Base-by-base conservation (phyloP, 2,797 vertebrate genomes). In the Phrynocephalus forsythii region DNA sequence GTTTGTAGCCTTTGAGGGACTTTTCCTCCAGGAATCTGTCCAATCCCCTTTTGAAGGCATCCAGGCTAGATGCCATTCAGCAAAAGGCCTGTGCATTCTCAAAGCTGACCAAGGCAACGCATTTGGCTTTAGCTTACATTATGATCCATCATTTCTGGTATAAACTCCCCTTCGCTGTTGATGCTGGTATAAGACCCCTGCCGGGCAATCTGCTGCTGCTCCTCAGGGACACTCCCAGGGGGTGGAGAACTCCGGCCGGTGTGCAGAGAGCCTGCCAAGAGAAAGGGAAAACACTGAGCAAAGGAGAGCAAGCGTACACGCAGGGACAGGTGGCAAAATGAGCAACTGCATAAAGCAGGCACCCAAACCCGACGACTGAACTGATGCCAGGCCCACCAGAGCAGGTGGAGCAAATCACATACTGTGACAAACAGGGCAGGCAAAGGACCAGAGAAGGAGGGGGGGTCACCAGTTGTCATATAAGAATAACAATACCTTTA, bases 121-220 rank as follows among this genome's bases (percentile, higher is more conserved):
- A 44, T 44, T 44, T 44, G 38, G 84, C 38, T 48, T 18, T 5
- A 24, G 3, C 97, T 98, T 95, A 98, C 98, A 0, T 96, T 98
- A 90, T 97, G 97, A 89, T 98, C 97, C 79, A 97, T 96, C 89
- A 93, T 97, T 95, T 99, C 98, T 0, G 98, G 98, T 94, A 99
- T 99, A 95, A 98, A 99, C 94, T 98, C 98, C 8, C 98, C 98
- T 92, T 99, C 98, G 0, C 98, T 98, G 96, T 98, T 97, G 94
- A 99, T 98, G 96, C 98, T 98, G 94, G 98, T 98, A 90, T 98
- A 98, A 83, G 98, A 99, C n/a, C 98, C 98, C 93, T 98, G 98
- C 30, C 98, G 97, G 6, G 98, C 98, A 0, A 99, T 98, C 95
- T 98, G 98, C 96, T 99, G 98, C 96, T 99, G 98, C 95, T 98